Evolutionary conservation across 2,113 vertebrate species (phyloP).

Genomic region (Ochotona curzoniae): DNA sequence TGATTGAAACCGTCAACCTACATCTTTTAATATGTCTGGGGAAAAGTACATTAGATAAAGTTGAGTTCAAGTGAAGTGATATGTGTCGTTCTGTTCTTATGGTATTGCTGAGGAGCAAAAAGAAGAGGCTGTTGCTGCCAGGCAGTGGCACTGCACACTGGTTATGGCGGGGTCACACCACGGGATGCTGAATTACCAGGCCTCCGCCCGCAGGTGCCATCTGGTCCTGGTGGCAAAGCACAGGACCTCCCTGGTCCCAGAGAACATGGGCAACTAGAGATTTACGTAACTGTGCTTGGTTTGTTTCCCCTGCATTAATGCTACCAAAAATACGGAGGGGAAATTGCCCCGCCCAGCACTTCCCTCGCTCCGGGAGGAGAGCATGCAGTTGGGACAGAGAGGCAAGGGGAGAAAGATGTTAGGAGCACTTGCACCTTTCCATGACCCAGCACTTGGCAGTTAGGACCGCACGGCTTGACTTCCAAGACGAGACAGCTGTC

Average conservation of each 20-base stretch:
- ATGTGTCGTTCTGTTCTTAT: constrained; percentile 6
- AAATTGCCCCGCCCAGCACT: not conserved
- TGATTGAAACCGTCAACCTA: not conserved
- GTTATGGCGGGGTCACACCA: fast-evolving
- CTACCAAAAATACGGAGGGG: constrained; percentile 63
- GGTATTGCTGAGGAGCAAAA: not conserved
- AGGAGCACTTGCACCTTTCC: not conserved
- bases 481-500: not conserved
- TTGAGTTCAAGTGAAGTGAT: not conserved
- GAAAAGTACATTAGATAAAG: not conserved
- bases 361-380: not conserved
- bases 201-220: constrained; percentile 14
- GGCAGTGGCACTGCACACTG: not conserved
- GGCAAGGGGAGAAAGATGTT: not conserved
- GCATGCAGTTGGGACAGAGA: not conserved
- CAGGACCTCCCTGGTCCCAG: not conserved
- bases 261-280: constrained; percentile 17
- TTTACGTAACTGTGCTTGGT: constrained; percentile 72
- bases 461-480: not conserved
- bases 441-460: too few species aligned
- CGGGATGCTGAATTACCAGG: not conserved
- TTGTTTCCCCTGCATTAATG: constrained; percentile 35
- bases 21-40: not conserved
- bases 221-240: constrained; percentile 35
- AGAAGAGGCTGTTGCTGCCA: not conserved